Evolutionary conservation across 2,797 vertebrate species (phyloP), one percentile per base, ranked within the genome.

Genomic region (Adelosebastes latens): DNA sequence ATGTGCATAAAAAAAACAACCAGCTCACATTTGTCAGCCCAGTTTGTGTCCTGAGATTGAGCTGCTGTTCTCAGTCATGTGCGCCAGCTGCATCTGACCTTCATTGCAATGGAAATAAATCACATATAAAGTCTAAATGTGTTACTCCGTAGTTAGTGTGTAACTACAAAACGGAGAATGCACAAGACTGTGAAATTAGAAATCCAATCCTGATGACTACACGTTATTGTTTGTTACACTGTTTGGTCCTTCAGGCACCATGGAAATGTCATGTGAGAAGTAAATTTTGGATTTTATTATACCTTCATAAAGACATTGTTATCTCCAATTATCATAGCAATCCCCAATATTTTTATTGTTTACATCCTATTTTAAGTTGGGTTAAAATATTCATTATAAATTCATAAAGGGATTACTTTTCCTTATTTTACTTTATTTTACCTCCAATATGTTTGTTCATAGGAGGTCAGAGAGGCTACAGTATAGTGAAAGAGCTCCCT

Each of bases 61-160:
- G 16, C 65, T 25, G 8, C 12, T 73, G 56, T 80, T 74, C 66
- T 66, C 66, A 61, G 75, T 82, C 75, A 69, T 75, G 76, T 81
- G 79, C 4, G 1, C 72, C 75, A 55, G 10, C 25, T 16, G 10
- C 3, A 20, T 65, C 66, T 89, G 83, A 89, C 90, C 72, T 89
- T 89, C 76, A 92, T 87, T 80, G 64, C 62, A 81, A 87, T 72
- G 78, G 31, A 90, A 94, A 94, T 94, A 88, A 93, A 92, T 94
- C 66, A 94, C 92, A 84, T 89, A 92, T 93, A 90, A 93, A 89
- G 91, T 93, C 52, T 86, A 85, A 93, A 92, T 84, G 83, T 89
- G 89, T 92, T 81, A 86, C 85, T 81, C 11, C 72, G 46, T 27
- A 80, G 94, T 94, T 94, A 93, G 83, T 85, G 89, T 85, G 22